Evolutionary conservation across 2,888 invertebrate species (phyloP), one percentile per base, ranked within the genome.

Genomic region (Drosophila mulleri): DNA sequence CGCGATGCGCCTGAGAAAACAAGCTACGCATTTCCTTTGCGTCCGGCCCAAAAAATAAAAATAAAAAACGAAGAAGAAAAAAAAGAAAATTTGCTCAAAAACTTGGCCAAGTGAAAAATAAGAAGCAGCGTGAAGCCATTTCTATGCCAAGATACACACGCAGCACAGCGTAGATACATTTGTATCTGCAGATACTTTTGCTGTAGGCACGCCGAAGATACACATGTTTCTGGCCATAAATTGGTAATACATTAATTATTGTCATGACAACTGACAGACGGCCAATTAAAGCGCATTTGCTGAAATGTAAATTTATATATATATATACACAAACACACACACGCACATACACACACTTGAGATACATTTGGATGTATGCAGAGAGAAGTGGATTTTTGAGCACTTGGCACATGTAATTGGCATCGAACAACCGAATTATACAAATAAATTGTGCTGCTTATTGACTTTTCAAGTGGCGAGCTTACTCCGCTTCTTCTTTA

Each of bases 231-330:
- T 11, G 67, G 57, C 63, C 69, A 80, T 72, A 74, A 78, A 86
- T 87, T 85, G 88, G 82, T 80, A 83, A 77, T 78, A 83, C 88
- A 86, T 88, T 86, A 80, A 83, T 76, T 80, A 80, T 86, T 75
- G 86, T 47, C 86, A 88, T 86, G 86, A 88, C 88, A 86, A 88
- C 83, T 88, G 88, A 88, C 86, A 85, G 88, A 73, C 85, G 82
- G 83, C 86, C 86, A 86, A 86, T 86, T 86, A 83, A 86, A 86
- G 71, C 70, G 77, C 72, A 73, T 72, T 70, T 65, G 75, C 48
- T 67, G 69, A 84, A 80, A 78, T 88, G 79, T 85, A 85, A 81
- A 81, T 72, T 85, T 73, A 69, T 26, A 26, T 3, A 26, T 6
- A 26, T 3, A 3, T 29, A 20, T n/a, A 32, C 29, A 37, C 37